phyloP scores from a whole-genome alignment of 2,113 vertebrate species.

The Pionites leucogaster region DNA sequence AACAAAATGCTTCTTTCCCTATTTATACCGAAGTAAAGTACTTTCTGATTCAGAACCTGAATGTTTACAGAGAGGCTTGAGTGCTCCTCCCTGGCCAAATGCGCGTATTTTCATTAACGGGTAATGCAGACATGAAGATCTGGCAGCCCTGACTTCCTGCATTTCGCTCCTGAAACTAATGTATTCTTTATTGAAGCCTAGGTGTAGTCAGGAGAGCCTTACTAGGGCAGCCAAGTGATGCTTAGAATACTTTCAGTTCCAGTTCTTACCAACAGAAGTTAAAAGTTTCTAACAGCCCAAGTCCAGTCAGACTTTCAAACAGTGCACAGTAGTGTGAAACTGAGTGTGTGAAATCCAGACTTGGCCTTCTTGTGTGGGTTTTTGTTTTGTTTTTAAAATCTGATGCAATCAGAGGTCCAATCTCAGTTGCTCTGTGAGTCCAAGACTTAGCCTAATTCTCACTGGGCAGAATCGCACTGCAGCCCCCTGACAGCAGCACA shows the following conservation, averaged over 20 bases:
- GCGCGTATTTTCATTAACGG: not conserved
- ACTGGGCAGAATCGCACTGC: not conserved
- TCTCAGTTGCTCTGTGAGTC: not conserved
- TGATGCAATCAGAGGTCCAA: not conserved
- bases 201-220: not conserved
- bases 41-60: not conserved
- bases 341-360: not conserved
- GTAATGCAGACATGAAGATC: not conserved
- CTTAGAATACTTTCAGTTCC: not conserved
- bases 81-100: not conserved
- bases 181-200: not conserved
- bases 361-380: not conserved
- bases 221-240: not conserved
- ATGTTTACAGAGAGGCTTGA: not conserved
- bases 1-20: not conserved
- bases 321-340: not conserved
- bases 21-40: not conserved
- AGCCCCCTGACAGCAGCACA: not conserved
- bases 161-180: fast-evolving
- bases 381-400: not conserved
- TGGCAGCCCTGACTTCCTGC: not conserved
- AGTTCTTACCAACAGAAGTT: not conserved
- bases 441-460: not conserved
- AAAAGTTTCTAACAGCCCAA: not conserved
- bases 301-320: not conserved